Evolutionary conservation across 2,113 vertebrate genomes (phyloP).

Genomic region (Ivindomyrus marchei): DNA sequence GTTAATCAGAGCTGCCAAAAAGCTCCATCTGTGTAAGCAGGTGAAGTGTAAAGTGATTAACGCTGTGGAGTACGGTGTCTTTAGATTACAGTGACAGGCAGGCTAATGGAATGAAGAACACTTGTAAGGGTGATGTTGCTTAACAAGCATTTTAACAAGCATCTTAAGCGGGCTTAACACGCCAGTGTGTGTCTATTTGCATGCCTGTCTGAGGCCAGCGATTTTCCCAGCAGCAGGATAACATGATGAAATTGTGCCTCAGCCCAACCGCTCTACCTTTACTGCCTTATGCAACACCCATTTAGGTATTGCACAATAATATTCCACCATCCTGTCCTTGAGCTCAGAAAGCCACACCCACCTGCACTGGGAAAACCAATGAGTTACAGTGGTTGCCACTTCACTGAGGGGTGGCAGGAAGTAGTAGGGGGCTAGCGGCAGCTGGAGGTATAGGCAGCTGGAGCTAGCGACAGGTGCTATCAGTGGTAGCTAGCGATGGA

Average conservation of each 20-base stretch:
- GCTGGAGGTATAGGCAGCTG: background rate
- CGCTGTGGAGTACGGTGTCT: background rate
- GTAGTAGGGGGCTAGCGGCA: background rate
- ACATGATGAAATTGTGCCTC: background rate
- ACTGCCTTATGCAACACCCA: background rate
- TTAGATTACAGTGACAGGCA: background rate
- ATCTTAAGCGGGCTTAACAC: background rate
- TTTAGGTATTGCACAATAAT: background rate
- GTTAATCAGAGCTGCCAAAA: background rate
- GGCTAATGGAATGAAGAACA: background rate
- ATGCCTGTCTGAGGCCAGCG: background rate
- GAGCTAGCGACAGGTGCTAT: background rate
- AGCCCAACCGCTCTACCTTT: background rate
- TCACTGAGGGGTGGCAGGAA: background rate
- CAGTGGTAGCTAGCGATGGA: background rate
- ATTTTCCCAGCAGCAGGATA: background rate
- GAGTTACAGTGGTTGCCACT: background rate
- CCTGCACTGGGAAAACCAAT: background rate
- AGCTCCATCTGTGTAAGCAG: background rate
- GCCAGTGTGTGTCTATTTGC: background rate
- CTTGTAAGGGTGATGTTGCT: background rate
- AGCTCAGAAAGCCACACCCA: background rate
- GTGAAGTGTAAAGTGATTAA: background rate
- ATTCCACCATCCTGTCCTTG: background rate
- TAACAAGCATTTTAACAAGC: background rate